phyloP scores from a whole-genome alignment of 2,113 vertebrate genomes.

The Poeciliopsis retropinna region DNA sequence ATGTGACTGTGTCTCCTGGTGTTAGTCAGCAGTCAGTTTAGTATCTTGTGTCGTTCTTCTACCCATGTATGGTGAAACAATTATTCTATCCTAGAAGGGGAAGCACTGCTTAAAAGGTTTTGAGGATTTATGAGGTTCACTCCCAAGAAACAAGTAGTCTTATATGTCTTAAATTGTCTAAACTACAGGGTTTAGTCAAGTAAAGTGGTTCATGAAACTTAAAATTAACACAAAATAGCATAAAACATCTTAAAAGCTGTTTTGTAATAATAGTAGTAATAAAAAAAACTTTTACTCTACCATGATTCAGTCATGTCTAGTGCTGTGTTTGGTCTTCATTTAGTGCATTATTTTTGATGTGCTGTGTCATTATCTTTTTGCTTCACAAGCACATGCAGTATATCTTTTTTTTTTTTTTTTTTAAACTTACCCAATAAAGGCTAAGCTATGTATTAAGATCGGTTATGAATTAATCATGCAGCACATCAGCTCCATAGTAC shows the following conservation, averaged over 20 bases:
- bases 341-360: background rate
- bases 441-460: background rate
- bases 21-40: too few species aligned
- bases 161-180: background rate
- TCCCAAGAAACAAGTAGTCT: background rate
- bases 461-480: background rate
- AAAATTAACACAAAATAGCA: background rate
- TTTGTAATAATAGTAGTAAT: too few species aligned
- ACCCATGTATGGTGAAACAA: background rate
- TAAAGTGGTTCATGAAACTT: background rate
- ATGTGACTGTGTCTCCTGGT: too few species aligned
- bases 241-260: too few species aligned
- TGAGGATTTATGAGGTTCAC: background rate
- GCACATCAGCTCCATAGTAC: conserved; percentile 5
- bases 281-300: background rate
- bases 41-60: too few species aligned
- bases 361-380: background rate
- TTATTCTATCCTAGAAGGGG: background rate
- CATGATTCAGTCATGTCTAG: background rate
- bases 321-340: background rate
- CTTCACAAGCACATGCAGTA: background rate
- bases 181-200: background rate
- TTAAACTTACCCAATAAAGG: background rate
- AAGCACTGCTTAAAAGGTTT: too few species aligned
- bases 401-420: background rate